Percentiles rank a stretch among this genome's conserved stretches.
phyloP scores from a whole-genome alignment of 2,797 vertebrate species.

The Pseudochirops corinnae region DNA sequence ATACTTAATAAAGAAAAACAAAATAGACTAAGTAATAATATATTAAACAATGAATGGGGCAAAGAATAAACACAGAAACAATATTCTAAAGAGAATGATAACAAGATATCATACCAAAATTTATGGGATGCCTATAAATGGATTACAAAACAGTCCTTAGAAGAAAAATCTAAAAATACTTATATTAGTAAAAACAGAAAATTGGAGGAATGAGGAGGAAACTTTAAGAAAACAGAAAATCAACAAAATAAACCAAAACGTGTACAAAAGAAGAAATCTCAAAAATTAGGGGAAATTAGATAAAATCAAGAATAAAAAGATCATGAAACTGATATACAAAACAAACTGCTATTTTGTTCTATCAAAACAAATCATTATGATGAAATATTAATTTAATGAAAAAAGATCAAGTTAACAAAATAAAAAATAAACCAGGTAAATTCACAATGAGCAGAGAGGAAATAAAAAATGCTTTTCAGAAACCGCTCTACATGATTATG shows the following conservation, averaged over 20 bases:
- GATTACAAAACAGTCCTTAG: background rate
- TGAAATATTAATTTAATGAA: background rate
- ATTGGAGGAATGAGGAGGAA: background rate
- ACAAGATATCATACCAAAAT: background rate
- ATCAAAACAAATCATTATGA: background rate
- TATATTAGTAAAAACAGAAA: background rate
- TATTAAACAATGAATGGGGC: background rate
- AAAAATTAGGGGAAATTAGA: too few relatives aligned
- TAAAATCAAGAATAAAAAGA: background rate
- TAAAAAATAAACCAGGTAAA: background rate
- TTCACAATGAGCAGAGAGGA: background rate
- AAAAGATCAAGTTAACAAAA: background rate
- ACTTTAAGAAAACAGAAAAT: background rate
- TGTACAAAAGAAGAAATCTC: too few relatives aligned
- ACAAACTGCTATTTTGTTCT: background rate
- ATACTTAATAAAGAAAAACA: background rate
- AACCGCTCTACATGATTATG: background rate
- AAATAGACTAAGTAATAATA: background rate
- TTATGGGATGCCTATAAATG: background rate
- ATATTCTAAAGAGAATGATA: background rate
- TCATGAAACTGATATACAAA: background rate
- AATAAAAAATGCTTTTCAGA: background rate
- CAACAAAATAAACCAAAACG: too few relatives aligned
- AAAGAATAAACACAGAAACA: background rate
- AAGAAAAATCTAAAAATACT: background rate